Evolutionary conservation across 2,113 vertebrate genomes (phyloP), one percentile per base, ranked within the genome.

Genomic region (Cygnus buccinator): DNA sequence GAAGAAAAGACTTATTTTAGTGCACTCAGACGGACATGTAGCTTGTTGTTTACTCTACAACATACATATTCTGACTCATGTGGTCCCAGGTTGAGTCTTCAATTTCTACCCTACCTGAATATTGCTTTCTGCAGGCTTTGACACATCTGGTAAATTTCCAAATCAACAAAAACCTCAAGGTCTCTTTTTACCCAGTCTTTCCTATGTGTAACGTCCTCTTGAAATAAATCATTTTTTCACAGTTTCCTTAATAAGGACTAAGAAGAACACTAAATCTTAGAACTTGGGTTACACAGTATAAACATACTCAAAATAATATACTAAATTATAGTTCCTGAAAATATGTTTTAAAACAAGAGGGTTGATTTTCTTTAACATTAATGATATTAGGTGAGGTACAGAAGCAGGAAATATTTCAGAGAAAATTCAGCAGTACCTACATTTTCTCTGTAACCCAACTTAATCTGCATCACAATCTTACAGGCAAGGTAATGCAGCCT

Each of bases 1-100:
- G 35, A 97, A 87, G 23, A 77, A 25, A 94, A 88, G 7, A 87
- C 46, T 43, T 11, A 43, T 61, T 75, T 97, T 72, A 86, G 66
- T 1, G 3, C 22, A 76, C 11, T 17, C 29, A 84, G 55, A 1
- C 35, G 65, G 16, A n/a, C 5, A 4, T 13, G 44, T 11, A 75
- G 50, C 15, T 25, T 83, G 76, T 79, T 80, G 48, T 39, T 89
- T 82, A 85, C 26, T 46, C 59, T 50, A 39, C 20, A 48, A 87
- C 15, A 59, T 18, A n/a, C 9, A 8, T 22, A 72, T 22, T 43
- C 43, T 31, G 65, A 50, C 26, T 16, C 23, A n/a, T 4, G 6
- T 3, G 13, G 55, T 55, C n/a, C 44, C 65, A 48, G 55, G 7
- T 11, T 44, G 25, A 44, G 37, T 19, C 25, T 89, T 76, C 23